Conservation (phyloP, 2,888 invertebrate species). For the Thecophora atra region DNA sequence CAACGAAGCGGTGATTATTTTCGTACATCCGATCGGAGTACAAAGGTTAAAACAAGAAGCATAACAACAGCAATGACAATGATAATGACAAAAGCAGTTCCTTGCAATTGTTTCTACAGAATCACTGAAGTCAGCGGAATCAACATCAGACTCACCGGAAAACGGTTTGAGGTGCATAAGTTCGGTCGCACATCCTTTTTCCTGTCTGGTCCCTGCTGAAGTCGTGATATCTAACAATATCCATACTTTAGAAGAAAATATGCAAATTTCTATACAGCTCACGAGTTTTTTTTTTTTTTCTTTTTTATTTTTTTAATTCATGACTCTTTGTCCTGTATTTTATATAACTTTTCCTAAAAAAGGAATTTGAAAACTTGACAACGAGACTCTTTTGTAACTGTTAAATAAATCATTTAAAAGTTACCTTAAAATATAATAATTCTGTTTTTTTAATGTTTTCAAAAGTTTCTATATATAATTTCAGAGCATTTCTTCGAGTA, state of each 20-base stretch:
- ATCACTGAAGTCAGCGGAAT: not conserved
- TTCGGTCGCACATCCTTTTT: constrained; percentile 16
- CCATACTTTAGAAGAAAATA: not conserved
- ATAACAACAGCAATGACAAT: not conserved
- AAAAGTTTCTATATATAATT: too few species aligned
- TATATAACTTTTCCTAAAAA: not conserved
- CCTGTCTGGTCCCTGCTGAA: constrained; percentile 9
- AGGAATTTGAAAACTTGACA: too few species aligned
- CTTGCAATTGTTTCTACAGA: constrained; percentile 14
- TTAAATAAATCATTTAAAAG: not conserved
- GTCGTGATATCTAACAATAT: not conserved
- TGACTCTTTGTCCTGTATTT: not conserved
- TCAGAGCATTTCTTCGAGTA: too few species aligned
- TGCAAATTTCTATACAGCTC: not conserved
- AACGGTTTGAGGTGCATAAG: constrained; percentile 26
- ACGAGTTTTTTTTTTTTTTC: not conserved
- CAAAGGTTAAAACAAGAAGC: too few species aligned
- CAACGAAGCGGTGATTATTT: not conserved
- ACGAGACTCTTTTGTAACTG: not conserved
- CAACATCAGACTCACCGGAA: constrained; percentile 7
- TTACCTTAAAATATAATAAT: constrained; percentile 8
- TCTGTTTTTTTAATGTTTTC: too few species aligned
- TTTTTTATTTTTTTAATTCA: not conserved
- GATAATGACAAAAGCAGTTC: not conserved
- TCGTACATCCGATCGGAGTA: not conserved